Evolutionary conservation across 1,140 invertebrate species (phyloP), one percentile per base, ranked within the genome.

Genomic region (Drosophila kikkawai): DNA sequence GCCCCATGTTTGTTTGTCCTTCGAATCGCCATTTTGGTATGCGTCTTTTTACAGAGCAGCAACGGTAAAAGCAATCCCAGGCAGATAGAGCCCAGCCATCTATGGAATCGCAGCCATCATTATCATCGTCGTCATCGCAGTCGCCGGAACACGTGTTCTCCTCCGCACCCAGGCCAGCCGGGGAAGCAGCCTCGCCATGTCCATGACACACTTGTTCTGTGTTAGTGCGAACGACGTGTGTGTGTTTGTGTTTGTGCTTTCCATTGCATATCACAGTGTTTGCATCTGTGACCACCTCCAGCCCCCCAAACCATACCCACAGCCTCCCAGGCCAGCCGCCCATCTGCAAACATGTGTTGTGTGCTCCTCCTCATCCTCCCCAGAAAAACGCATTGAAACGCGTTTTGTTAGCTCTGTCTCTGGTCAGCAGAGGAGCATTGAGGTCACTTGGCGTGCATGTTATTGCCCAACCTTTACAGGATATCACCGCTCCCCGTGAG

Each of bases 251-350:
- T 57, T 39, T 80, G 76, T 80, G 66, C 70, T 70, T 79, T 82
- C 80, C 75, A 76, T 73, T 86, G 79, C 85, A 90, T 88, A 88
- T 88, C 84, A 75, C 85, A 61, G 82, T 88, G 84, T 90, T 88
- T 88, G 85, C 84, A 88, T 88, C 77, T 80, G 83, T 51, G 63
- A 63, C 59, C 70, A 56, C 51, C 44, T 13, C 37, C 51, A 42
- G 36, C 19, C 32, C 19, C 32, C 12, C 26, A 15, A 7, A 3
- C 22, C 59, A 3, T n/a, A 7, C 36, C 9, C 4, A 11, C 29
- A 22, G 7, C 11, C 42, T 29, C 7, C 19, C 34, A 37, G 2
- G 2, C 34, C n/a, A 36, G 2, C 53, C 39, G 22, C 39, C 51
- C 44, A 19, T 66, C 71, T 36, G 63, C 74, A 76, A 76, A 77